These are phyloP conservation scores for Petrolisthes manimaculis DNA, from an alignment of 2,888 invertebrate species.

Conservation along the genomic window DNA sequence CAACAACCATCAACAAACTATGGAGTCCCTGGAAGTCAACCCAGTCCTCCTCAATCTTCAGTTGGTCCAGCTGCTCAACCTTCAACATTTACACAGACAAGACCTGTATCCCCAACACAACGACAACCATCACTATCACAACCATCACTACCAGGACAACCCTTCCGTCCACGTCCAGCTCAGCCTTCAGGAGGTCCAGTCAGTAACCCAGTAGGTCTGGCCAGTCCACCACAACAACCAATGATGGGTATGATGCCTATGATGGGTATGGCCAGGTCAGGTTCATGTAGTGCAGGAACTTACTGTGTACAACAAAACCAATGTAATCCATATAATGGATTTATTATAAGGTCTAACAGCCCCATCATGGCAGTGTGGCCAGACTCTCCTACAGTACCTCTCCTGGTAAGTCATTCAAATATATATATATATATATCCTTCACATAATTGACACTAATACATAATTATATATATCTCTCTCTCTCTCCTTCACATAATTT, in stretches of 20 bases:
- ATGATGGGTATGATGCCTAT: slow-evolving; percentile 33
- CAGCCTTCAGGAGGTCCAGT: not conserved
- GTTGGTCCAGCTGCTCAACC: not conserved
- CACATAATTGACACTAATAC: too few species aligned
- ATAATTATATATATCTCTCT: too few species aligned
- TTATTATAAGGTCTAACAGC: slow-evolving; percentile 55
- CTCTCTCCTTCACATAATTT: too few species aligned
- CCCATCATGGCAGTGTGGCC: slow-evolving; percentile 60
- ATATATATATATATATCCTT: too few species aligned
- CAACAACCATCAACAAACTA: not conserved
- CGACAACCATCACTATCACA: slow-evolving; percentile 4
- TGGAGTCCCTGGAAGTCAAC: not conserved
- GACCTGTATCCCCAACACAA: slow-evolving; percentile 28
- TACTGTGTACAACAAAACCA: slow-evolving; percentile 57
- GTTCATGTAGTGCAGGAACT: slow-evolving; percentile 63
- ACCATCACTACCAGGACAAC: not conserved
- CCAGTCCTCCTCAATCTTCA: too few species aligned
- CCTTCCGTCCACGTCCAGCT: not conserved
- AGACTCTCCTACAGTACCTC: slow-evolving; percentile 54
- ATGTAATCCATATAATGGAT: slow-evolving; percentile 64
- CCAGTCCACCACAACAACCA: slow-evolving; percentile 31
- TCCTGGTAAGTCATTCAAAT: slow-evolving; percentile 44
- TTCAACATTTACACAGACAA: not conserved
- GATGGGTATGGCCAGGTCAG: slow-evolving; percentile 25
- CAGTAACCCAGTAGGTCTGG: slow-evolving; percentile 46